Conservation (phyloP, 1,140 invertebrate species). For the Calycopis cecrops region DNA sequence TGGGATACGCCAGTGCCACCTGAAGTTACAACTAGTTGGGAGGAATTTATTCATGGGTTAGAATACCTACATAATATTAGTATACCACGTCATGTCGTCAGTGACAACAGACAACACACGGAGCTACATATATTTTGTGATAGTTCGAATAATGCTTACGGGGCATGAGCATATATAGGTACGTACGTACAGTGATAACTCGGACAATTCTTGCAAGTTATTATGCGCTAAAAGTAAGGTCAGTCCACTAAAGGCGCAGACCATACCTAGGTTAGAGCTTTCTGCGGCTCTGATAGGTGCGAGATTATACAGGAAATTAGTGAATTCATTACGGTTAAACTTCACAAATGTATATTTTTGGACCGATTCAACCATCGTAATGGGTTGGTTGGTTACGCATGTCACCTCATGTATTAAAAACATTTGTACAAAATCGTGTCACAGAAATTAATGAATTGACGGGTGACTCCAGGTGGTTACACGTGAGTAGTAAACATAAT, state of each 20-base stretch:
- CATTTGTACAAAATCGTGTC: too few relatives aligned
- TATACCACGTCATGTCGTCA: slow-evolving; percentile 15
- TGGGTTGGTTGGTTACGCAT: too few relatives aligned
- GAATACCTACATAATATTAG: slow-evolving; percentile 15
- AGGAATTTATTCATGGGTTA: slow-evolving; percentile 11
- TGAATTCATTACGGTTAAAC: not conserved
- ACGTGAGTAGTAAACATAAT: too few relatives aligned
- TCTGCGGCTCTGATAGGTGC: slow-evolving; percentile 16
- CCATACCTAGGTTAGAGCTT: slow-evolving; percentile 21
- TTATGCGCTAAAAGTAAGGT: slow-evolving; percentile 6
- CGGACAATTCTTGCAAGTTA: not conserved
- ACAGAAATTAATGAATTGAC: too few relatives aligned
- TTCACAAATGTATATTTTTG: too few relatives aligned
- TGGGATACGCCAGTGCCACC: slow-evolving; percentile 16
- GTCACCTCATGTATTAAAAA: too few relatives aligned
- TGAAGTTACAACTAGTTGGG: slow-evolving; percentile 7
- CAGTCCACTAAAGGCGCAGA: not conserved
- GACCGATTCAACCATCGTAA: too few relatives aligned
- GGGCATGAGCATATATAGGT: not conserved
- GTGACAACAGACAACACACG: slow-evolving; percentile 9
- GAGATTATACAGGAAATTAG: slow-evolving; percentile 8
- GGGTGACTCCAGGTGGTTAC: too few relatives aligned
- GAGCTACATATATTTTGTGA: too few relatives aligned
- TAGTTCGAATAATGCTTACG: too few relatives aligned
- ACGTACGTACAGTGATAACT: not conserved